Percentiles rank a stretch among this genome's conserved stretches.
phyloP scores from a whole-genome alignment of 2,888 invertebrate species.

The Troides aeacus region DNA sequence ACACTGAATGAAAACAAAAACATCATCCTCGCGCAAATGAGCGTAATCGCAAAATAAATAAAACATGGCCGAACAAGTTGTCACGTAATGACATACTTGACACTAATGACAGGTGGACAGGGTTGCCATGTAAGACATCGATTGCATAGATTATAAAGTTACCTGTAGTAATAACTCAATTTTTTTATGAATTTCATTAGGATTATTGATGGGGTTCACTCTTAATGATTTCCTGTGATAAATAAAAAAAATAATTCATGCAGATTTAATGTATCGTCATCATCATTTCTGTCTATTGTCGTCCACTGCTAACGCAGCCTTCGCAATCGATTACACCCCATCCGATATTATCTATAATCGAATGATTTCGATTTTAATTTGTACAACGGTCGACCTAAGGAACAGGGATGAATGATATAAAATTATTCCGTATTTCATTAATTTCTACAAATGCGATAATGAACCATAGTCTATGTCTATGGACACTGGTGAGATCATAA shows the following conservation, averaged over 20 bases:
- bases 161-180: neutral
- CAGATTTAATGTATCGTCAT: neutral
- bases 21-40: conserved; percentile 35
- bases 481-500: too few relatives aligned
- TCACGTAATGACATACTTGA: conserved; percentile 55
- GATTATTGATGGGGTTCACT: too few relatives aligned
- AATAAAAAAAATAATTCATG: neutral
- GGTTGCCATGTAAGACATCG: conserved; percentile 21
- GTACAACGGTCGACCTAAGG: too few relatives aligned
- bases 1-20: conserved; percentile 43
- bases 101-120: conserved; percentile 53
- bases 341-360: too few relatives aligned
- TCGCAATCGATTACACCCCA: too few relatives aligned
- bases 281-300: neutral
- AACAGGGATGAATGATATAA: too few relatives aligned
- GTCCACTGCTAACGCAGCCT: too few relatives aligned
- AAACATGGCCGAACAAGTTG: conserved; percentile 45
- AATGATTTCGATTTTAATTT: too few relatives aligned
- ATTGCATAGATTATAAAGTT: conserved; percentile 14
- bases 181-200: neutral
- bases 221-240: too few relatives aligned
- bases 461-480: too few relatives aligned
- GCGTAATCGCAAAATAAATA: conserved; percentile 44
- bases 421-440: too few relatives aligned
- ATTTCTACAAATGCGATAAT: too few relatives aligned